phyloP scores from a whole-genome alignment of 2,888 invertebrate species.

The Cephus pygmeus region DNA sequence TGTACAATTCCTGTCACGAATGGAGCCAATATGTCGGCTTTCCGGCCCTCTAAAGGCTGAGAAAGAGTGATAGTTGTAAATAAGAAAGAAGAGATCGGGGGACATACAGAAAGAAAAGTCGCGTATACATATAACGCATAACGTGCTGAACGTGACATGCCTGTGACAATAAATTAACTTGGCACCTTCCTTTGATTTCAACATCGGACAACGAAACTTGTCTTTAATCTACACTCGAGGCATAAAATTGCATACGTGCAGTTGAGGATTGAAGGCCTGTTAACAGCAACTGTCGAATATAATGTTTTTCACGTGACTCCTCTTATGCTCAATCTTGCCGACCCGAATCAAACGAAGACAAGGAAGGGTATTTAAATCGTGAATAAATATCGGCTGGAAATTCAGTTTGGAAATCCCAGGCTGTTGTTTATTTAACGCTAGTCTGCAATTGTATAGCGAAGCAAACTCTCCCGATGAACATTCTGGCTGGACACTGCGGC shows the following conservation, averaged over 20 bases:
- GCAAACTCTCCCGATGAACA: not conserved
- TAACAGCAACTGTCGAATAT: not conserved
- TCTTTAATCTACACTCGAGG: not conserved
- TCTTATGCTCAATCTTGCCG: not conserved
- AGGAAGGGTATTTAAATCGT: not conserved
- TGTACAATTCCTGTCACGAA: too few relatives aligned
- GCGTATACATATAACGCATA: not conserved
- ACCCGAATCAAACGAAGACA: not conserved
- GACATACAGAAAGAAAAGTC: not conserved
- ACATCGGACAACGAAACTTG: not conserved
- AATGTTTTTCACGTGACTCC: too few relatives aligned
- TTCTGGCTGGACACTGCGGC: not conserved
- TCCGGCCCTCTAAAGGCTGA: too few relatives aligned
- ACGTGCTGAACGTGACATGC: not conserved
- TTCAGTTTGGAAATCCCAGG: not conserved
- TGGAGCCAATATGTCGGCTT: too few relatives aligned
- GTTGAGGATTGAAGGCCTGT: not conserved
- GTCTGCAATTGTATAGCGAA: conserved; percentile 4
- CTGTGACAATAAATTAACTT: not conserved
- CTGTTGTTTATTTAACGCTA: not conserved
- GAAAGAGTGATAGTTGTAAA: too few relatives aligned
- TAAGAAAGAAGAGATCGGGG: not conserved
- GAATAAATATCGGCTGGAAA: not conserved
- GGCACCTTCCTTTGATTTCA: not conserved
- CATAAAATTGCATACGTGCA: not conserved